Conservation (phyloP, 2,888 invertebrate genomes). For the Galeruca laticollis region DNA sequence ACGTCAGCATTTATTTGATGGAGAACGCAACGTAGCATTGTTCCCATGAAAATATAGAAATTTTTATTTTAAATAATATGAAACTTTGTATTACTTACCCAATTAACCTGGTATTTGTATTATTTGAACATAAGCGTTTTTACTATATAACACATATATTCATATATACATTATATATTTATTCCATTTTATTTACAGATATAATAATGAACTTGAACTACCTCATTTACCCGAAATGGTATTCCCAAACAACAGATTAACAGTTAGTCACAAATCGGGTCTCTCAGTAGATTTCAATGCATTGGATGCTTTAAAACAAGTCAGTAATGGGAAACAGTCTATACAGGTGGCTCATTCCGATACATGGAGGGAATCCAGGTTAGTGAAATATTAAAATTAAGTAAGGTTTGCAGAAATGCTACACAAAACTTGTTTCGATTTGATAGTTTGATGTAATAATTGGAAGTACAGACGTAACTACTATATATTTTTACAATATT, state of each 20-base stretch:
- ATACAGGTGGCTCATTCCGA: constrained; percentile 91
- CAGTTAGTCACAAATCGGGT: constrained; percentile 77
- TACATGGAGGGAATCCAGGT: constrained; percentile 93
- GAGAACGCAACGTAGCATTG: too few relatives aligned
- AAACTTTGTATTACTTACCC: too few relatives aligned
- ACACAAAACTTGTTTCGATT: too few relatives aligned
- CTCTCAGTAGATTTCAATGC: constrained; percentile 86
- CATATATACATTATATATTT: not conserved
- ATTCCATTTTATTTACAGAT: constrained; percentile 69
- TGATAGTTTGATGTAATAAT: too few relatives aligned
- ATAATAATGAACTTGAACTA: constrained; percentile 77
- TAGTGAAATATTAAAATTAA: constrained; percentile 40
- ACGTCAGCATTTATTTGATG: too few relatives aligned
- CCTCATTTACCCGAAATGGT: constrained; percentile 99
- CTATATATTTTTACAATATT: too few relatives aligned
- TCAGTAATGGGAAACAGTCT: constrained; percentile 77
- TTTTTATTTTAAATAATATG: too few relatives aligned
- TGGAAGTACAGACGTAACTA: too few relatives aligned
- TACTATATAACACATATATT: not conserved
- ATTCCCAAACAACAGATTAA: constrained; percentile 90
- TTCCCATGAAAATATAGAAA: too few relatives aligned
- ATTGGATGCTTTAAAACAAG: constrained; percentile 88
- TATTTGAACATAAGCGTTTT: too few relatives aligned
- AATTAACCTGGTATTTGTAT: too few relatives aligned
- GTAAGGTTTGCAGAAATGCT: too few relatives aligned